Percentiles rank a stretch among this genome's conserved stretches.
Conservation (phyloP, 1,140 invertebrate species). For the Drosophila truncata region DNA sequence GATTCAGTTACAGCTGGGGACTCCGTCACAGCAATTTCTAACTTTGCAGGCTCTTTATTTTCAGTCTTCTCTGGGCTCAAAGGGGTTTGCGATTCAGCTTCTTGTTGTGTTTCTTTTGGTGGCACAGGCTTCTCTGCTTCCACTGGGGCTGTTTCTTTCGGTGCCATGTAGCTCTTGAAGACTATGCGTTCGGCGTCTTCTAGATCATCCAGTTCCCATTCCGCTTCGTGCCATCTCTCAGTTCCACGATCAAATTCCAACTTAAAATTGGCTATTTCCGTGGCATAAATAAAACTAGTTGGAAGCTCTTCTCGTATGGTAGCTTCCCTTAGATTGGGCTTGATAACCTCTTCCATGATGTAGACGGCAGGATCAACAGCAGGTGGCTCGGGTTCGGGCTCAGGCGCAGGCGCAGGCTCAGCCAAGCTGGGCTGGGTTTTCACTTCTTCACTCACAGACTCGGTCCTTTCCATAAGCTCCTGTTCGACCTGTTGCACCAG, state of each 20-base stretch:
- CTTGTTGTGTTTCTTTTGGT: not conserved
- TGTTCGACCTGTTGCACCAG: constrained; percentile 85
- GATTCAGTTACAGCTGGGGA: not conserved
- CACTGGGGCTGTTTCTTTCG: constrained; percentile 16
- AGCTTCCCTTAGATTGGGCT: constrained; percentile 68
- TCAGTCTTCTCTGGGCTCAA: not conserved
- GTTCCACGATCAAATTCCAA: constrained; percentile 70
- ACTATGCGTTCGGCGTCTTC: constrained; percentile 51
- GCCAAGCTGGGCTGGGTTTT: not conserved
- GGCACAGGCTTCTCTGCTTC: not conserved
- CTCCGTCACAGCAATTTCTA: not conserved
- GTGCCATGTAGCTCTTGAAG: constrained; percentile 67
- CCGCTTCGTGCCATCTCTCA: constrained; percentile 57
- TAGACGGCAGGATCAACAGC: constrained; percentile 53
- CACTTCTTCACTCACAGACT: constrained; percentile 1
- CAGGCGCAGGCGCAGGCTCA: not conserved
- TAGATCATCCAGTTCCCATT: constrained; percentile 58
- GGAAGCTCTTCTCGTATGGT: constrained; percentile 68
- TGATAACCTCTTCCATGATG: constrained; percentile 79
- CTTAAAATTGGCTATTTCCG: constrained; percentile 76
- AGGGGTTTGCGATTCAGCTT: not conserved
- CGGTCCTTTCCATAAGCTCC: constrained; percentile 60
- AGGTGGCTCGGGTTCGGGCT: constrained; percentile 31
- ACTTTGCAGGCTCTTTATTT: not conserved
- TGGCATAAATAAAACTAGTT: constrained; percentile 66